Evolutionary conservation across 2,797 vertebrate genomes (phyloP), one percentile per base, ranked within the genome.

Genomic region (Gallinago stenura): DNA sequence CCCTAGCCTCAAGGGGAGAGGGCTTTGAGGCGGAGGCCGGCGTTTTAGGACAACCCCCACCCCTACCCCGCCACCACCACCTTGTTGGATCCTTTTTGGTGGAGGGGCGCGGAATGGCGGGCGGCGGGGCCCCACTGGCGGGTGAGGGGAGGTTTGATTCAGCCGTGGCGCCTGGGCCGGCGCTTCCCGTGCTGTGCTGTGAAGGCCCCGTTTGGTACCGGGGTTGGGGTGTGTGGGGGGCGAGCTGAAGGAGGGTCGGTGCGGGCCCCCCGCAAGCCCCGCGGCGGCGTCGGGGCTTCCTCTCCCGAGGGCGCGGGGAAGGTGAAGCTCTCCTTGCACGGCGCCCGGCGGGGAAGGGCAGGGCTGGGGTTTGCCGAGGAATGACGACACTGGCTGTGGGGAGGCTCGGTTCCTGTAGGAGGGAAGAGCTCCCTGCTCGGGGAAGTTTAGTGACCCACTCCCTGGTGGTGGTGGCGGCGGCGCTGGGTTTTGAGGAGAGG

Each of bases 331-430:
- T 81, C 78, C 89, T 89, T 65, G 90, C 26, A 5, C 8, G 84
- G 80, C 75, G 88, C 45, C 85, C 4, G 72, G 77, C 53, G 48
- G 80, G 64, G 79, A 87, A 91, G 81, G 91, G 92, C 96, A 35
- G 85, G 76, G 71, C 81, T 51, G 50, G 53, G 83, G 61, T 41
- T 77, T 21, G 54, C 35, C 35, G 53, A 22, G 41, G 75, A 41
- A 69, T 92, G 91, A 43, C 79, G 95, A 46, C 94, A 92, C 35
- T 4, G 93, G 33, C 88, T 2, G 85, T 15, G 86, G 87, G 68
- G 80, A 86, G 91, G 71, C 65, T 85, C 87, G 30, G 76, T 56
- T 86, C 58, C 71, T 58, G 60, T 14, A 28, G 30, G 43, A 50
- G 89, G 72, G 84, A 68, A 93, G 71, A 45, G 58, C 87, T 62